Evolutionary conservation across 2,113 vertebrate species (phyloP).

Genomic region (Lepus timidus): DNA sequence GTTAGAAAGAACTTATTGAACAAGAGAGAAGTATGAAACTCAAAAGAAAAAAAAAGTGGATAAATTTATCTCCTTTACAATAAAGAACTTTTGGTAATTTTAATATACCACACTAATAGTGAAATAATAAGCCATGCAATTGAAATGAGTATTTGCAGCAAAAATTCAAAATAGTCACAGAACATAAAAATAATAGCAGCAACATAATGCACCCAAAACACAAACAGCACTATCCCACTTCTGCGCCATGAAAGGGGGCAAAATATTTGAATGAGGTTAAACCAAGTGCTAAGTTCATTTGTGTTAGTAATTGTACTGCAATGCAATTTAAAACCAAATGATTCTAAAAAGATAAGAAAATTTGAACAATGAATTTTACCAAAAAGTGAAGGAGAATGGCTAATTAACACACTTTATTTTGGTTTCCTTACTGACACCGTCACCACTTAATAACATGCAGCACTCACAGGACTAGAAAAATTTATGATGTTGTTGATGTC

Average conservation of each 20-base stretch:
- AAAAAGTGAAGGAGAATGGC: neutral
- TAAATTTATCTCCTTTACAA: neutral
- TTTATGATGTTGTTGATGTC: neutral
- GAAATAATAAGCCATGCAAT: neutral
- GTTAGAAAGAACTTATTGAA: neutral
- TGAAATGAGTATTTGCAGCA: neutral
- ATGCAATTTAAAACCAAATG: conserved; percentile 1
- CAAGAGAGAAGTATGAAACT: neutral
- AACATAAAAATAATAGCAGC: neutral
- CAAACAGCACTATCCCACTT: neutral
- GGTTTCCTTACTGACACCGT: neutral
- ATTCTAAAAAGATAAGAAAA: neutral
- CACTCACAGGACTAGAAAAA: neutral
- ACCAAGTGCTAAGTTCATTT: conserved; percentile 24
- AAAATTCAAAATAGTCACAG: neutral
- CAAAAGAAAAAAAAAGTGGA: neutral
- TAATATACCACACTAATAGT: neutral
- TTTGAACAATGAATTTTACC: neutral
- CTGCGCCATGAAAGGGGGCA: neutral
- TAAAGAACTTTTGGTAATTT: neutral
- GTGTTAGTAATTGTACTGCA: conserved; percentile 13
- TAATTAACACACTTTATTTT: neutral
- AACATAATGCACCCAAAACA: too few relatives aligned
- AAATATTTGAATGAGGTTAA: neutral
- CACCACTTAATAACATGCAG: neutral